Evolutionary conservation across 2,113 vertebrate genomes (phyloP).

Genomic region (Megaptera novaeangliae): DNA sequence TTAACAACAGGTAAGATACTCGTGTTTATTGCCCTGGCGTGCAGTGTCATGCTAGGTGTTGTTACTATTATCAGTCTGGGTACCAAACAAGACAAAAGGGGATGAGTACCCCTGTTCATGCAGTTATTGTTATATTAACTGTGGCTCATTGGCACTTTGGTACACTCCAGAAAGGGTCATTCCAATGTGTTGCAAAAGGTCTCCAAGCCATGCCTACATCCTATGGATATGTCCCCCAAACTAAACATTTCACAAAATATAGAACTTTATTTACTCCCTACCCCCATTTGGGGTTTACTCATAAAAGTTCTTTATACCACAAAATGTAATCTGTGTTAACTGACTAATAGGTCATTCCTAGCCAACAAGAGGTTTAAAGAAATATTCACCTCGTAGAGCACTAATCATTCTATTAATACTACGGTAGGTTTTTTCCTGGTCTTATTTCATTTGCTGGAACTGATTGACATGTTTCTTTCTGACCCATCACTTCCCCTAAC

Average conservation of each 20-base stretch:
- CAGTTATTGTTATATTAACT: neutral
- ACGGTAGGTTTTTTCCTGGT: neutral
- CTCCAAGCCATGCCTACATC: neutral
- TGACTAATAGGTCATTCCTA: neutral
- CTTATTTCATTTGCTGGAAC: neutral
- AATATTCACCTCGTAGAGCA: neutral
- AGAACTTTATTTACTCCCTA: neutral
- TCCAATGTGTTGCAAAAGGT: neutral
- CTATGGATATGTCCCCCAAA: neutral
- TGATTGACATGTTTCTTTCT: neutral
- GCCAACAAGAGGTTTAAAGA: neutral
- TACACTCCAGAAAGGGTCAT: neutral
- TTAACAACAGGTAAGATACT: neutral
- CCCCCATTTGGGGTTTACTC: neutral
- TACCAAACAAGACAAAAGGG: neutral
- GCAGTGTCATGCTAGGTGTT: accelerated
- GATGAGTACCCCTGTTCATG: neutral
- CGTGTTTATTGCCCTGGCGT: neutral
- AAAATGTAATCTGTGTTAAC: neutral
- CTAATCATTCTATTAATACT: neutral
- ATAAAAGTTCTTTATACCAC: neutral
- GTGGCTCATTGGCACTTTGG: neutral
- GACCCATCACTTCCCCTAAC: neutral
- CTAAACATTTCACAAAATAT: neutral
- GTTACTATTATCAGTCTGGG: neutral